These are phyloP conservation scores for Melitaea cinxia DNA, from an alignment of 1,140 invertebrate species.

Conservation along the genomic window DNA sequence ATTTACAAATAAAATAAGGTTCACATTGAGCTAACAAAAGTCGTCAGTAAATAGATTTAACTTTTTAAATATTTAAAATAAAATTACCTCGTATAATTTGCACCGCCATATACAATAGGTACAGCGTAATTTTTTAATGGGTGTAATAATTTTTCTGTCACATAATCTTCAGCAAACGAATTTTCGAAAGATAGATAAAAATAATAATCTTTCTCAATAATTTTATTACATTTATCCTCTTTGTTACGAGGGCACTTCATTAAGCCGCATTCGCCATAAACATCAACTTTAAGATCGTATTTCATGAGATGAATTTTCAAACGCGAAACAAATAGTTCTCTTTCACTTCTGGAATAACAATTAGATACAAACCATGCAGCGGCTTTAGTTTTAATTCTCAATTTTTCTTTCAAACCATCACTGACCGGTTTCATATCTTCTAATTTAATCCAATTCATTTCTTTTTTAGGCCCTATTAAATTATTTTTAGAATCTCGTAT, in stretches of 20 bases:
- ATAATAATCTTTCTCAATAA: conserved; percentile 82
- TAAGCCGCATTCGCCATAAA: conserved; percentile 85
- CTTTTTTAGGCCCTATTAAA: conserved; percentile 59
- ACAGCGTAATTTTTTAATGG: conserved; percentile 74
- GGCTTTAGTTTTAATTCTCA: conserved; percentile 77
- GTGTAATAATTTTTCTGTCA: conserved; percentile 85
- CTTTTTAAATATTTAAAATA: no score
- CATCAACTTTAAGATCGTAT: conserved; percentile 80
- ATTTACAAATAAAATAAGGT: no score
- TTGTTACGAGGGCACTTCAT: conserved; percentile 55
- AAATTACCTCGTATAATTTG: conserved; percentile 71
- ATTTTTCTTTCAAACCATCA: conserved; percentile 53
- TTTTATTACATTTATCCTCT: conserved; percentile 68
- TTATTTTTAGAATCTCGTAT: conserved; percentile 59
- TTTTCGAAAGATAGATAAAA: conserved; percentile 90
- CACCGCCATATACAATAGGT: conserved; percentile 77
- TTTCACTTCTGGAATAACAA: conserved; percentile 81
- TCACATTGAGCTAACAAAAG: no score
- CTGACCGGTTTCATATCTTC: conserved; percentile 65
- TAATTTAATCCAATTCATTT: conserved; percentile 62
- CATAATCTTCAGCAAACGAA: conserved; percentile 83
- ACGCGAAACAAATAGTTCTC: conserved; percentile 82
- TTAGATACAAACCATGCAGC: conserved; percentile 87
- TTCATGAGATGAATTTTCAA: conserved; percentile 81
- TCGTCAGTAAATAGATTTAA: no score